These are phyloP conservation scores for Hystrix brachyura DNA, from an alignment of 2,113 vertebrate species.

Conservation along the genomic window DNA sequence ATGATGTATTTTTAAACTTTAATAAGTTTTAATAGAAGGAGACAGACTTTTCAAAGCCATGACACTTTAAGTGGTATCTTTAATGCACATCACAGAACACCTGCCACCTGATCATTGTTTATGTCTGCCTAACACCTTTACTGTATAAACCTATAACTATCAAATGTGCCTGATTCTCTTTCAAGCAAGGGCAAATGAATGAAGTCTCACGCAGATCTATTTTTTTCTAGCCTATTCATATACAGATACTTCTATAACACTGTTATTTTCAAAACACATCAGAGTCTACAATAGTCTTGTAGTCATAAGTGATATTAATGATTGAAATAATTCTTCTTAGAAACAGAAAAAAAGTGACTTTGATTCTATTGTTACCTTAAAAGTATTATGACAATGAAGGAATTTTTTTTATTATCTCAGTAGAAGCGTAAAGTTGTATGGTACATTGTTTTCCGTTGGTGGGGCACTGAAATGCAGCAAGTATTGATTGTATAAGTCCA, in stretches of 20 bases:
- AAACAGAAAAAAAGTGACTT: not conserved
- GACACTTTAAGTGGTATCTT: constrained; percentile 82
- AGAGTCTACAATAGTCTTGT: constrained; percentile 41
- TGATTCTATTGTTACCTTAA: constrained; percentile 25
- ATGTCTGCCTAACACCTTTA: constrained; percentile 83
- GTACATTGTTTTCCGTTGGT: not conserved
- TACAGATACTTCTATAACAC: not conserved
- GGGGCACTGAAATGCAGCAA: not conserved
- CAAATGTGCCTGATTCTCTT: constrained; percentile 70
- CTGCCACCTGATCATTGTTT: constrained; percentile 84
- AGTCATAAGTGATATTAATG: constrained; percentile 46
- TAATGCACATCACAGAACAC: constrained; percentile 82
- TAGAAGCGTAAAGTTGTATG: not conserved
- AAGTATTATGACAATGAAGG: constrained; percentile 35
- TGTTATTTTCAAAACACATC: constrained; percentile 61
- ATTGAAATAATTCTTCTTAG: constrained; percentile 29
- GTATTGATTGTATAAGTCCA: not conserved
- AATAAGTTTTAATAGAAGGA: constrained; percentile 69
- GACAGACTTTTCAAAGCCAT: constrained; percentile 74
- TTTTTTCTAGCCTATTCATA: constrained; percentile 67
- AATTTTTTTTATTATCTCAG: not conserved
- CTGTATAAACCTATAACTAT: constrained; percentile 79
- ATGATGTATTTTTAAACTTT: constrained; percentile 76
- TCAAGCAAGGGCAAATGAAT: constrained; percentile 59
- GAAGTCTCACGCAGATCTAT: constrained; percentile 54